These are phyloP conservation scores for Cynoglossus semilaevis DNA, from an alignment of 2,113 vertebrate genomes.

Conservation along the genomic window DNA sequence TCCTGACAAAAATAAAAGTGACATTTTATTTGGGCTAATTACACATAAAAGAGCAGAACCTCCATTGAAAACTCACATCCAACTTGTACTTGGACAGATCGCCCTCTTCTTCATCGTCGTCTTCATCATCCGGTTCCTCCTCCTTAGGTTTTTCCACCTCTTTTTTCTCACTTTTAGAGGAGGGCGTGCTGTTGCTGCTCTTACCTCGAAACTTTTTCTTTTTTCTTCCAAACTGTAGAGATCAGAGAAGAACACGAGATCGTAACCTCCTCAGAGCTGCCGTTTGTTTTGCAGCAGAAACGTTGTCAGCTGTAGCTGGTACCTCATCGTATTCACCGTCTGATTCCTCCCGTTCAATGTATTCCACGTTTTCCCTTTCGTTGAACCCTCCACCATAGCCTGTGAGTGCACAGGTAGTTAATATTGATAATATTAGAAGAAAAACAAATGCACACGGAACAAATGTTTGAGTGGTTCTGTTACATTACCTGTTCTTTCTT, in stretches of 20 bases:
- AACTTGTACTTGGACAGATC: conserved; percentile 98
- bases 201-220: conserved; percentile 97
- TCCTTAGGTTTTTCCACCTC: conserved; percentile 62
- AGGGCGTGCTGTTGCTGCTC: conserved; percentile 73
- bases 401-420: conserved; percentile 43
- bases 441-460: neutral
- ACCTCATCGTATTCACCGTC: conserved; percentile 99
- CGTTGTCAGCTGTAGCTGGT: too few relatives aligned
- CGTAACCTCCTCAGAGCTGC: too few relatives aligned
- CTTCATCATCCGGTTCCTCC: conserved; percentile 82
- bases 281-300: conserved; percentile 7
- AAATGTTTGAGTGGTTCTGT: rapidly evolving
- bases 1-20: conserved; percentile 72
- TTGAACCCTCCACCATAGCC: conserved; percentile 99
- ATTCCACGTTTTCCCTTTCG: conserved; percentile 95
- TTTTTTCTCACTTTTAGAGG: conserved; percentile 86
- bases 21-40: too few relatives aligned
- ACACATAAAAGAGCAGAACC: neutral
- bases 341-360: conserved; percentile 96
- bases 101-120: conserved; percentile 90
- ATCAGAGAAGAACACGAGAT: neutral
- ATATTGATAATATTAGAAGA: neutral
- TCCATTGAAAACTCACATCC: conserved; percentile 77
- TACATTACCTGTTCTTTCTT: conserved; percentile 91
- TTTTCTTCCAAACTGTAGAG: conserved; percentile 91